These are phyloP conservation scores for Bombus sylvicola DNA, from an alignment of 1,140 invertebrate genomes.

Conservation along the genomic window DNA sequence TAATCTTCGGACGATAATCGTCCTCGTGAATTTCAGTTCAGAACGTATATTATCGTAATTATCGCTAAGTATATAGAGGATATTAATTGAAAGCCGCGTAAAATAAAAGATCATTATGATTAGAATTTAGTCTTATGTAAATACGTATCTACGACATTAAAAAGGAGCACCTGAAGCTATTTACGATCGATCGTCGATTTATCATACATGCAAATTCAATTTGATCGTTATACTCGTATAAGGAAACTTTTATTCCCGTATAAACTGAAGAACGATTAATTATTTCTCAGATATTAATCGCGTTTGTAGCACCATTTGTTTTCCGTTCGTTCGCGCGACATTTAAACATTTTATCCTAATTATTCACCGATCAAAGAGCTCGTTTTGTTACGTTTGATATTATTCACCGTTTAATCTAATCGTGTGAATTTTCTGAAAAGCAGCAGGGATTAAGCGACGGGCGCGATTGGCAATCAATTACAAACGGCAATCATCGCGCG, in stretches of 20 bases:
- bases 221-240: too few species aligned
- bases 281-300: neutral
- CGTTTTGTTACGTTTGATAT: neutral
- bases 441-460: slow-evolving; percentile 33
- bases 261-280: neutral
- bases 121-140: too few species aligned
- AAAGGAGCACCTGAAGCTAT: too few species aligned
- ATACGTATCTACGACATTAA: too few species aligned
- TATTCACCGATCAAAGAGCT: neutral
- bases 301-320: too few species aligned
- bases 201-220: too few species aligned
- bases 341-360: neutral
- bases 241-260: too few species aligned
- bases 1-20: neutral
- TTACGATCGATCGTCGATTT: too few species aligned
- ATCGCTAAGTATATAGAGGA: neutral
- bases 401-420: neutral
- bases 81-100: too few species aligned
- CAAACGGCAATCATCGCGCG: slow-evolving; percentile 74
- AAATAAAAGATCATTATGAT: too few species aligned
- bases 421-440: slow-evolving; percentile 24
- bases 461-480: slow-evolving; percentile 78
- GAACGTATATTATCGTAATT: neutral
- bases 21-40: too few species aligned
- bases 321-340: neutral